Evolutionary conservation across 2,113 vertebrate species (phyloP).

Genomic region (Nicator chloris): DNA sequence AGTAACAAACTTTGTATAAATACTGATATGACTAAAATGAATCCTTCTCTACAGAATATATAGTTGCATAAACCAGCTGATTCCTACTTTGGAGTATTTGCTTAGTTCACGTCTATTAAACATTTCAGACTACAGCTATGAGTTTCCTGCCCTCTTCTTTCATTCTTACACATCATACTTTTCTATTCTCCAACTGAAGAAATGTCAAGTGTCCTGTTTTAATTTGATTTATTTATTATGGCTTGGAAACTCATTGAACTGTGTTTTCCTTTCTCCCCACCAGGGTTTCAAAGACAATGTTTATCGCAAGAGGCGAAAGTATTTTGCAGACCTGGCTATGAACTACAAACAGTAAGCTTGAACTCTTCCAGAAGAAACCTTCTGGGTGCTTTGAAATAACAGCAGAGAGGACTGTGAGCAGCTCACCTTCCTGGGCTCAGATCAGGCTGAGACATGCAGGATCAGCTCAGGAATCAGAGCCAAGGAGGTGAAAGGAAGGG

Average conservation of each 20-base stretch:
- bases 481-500: not conserved
- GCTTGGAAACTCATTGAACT: not conserved
- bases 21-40: not conserved
- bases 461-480: not conserved
- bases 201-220: not conserved
- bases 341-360: conserved; percentile 88
- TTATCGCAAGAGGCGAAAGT: conserved; percentile 93
- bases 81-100: not conserved
- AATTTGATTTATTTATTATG: not conserved
- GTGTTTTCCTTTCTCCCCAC: not conserved
- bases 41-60: not conserved
- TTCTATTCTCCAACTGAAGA: not conserved
- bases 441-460: not conserved
- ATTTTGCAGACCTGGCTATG: conserved; percentile 96
- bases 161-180: not conserved
- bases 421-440: not conserved
- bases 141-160: not conserved
- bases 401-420: not conserved
- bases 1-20: not conserved
- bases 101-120: not conserved
- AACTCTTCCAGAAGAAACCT: not conserved
- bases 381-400: not conserved
- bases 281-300: conserved; percentile 99
- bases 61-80: not conserved
- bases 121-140: not conserved